Evolutionary conservation across 1,140 invertebrate species (phyloP).

Genomic region (Drosophila nasuta): DNA sequence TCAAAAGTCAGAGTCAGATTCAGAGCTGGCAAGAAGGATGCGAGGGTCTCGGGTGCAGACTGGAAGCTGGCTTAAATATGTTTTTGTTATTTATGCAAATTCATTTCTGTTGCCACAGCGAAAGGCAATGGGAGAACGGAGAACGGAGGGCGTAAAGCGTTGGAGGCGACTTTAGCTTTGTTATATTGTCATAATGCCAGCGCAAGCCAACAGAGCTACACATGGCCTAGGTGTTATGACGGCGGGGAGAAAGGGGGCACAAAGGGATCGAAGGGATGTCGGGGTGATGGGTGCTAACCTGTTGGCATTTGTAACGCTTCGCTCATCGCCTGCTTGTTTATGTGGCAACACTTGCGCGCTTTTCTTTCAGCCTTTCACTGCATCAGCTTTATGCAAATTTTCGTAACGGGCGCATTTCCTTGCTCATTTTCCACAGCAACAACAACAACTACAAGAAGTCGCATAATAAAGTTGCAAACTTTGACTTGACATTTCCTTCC

Average conservation of each 20-base stretch:
- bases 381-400: conserved; percentile 75
- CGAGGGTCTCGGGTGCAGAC: neutral
- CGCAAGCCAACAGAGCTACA: conserved; percentile 33
- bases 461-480: conserved; percentile 54
- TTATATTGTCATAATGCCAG: conserved; percentile 75
- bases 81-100: conserved; percentile 83
- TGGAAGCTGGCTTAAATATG: conserved; percentile 74
- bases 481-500: conserved; percentile 62
- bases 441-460: conserved; percentile 25
- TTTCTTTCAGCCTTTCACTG: conserved; percentile 34
- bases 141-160: conserved; percentile 4
- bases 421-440: conserved; percentile 68
- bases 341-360: conserved; percentile 70
- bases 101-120: conserved; percentile 67
- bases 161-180: conserved; percentile 67
- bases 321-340: conserved; percentile 65
- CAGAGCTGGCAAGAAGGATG: neutral
- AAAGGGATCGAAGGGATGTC: neutral
- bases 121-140: neutral
- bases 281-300: conserved; percentile 56
- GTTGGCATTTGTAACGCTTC: conserved; percentile 68
- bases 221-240: conserved; percentile 20
- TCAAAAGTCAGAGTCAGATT: conserved; percentile 18
- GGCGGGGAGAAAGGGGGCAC: neutral
- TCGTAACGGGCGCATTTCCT: conserved; percentile 71